Conservation (phyloP, 2,113 vertebrate species). For the Brachionichthys hirsutus region DNA sequence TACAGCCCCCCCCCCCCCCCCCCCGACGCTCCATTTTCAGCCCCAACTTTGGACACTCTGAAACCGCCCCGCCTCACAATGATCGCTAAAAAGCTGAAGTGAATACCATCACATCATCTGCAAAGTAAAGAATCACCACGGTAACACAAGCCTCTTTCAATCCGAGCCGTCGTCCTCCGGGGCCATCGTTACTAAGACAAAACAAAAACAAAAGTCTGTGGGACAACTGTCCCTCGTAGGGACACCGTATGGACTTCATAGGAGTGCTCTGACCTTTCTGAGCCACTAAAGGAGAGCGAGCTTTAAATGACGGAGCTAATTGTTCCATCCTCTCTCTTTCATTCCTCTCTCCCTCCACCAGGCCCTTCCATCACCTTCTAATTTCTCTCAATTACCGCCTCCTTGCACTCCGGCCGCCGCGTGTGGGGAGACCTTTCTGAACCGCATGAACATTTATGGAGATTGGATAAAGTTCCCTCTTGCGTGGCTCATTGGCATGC, state of each 20-base stretch:
- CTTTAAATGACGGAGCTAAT: slow-evolving; percentile 58
- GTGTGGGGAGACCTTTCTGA: slow-evolving; percentile 80
- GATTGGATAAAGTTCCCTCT: slow-evolving; percentile 92
- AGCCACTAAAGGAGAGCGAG: slow-evolving; percentile 42
- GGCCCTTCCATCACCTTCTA: slow-evolving; percentile 61
- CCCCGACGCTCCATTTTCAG: too few species aligned
- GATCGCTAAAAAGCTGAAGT: too few species aligned
- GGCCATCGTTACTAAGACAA: too few species aligned
- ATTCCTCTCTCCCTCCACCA: slow-evolving; percentile 42
- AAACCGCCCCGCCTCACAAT: too few species aligned
- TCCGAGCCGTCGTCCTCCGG: too few species aligned
- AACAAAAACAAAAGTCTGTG: neutral
- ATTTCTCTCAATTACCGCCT: slow-evolving; percentile 67
- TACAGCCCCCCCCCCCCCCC: too few species aligned
- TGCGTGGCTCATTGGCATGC: slow-evolving; percentile 85
- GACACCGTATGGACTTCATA: slow-evolving; percentile 1
- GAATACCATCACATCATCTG: too few species aligned
- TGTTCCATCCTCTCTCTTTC: slow-evolving; percentile 47
- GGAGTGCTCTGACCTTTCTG: slow-evolving; percentile 44
- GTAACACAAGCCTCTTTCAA: too few species aligned
- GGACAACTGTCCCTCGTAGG: slow-evolving; percentile 20
- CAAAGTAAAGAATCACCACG: too few species aligned
- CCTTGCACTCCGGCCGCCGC: slow-evolving; percentile 23
- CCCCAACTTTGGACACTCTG: too few species aligned
- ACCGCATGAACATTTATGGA: slow-evolving; percentile 90